Percentiles rank a stretch among this genome's conserved stretches.
Conservation (phyloP, 2,888 invertebrate species). For the Diabrotica balteata region DNA sequence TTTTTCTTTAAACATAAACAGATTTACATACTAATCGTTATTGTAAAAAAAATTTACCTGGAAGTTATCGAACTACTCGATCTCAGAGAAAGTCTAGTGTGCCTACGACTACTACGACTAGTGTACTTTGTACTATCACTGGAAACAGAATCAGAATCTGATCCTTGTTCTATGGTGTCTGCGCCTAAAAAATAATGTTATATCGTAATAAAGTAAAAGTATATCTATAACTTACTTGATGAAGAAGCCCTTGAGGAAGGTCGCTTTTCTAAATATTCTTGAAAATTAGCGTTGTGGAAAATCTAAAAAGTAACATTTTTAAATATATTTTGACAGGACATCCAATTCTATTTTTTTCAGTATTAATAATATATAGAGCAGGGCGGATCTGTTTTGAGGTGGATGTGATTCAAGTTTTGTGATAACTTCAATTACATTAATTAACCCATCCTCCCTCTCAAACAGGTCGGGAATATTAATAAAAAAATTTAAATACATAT, state of each 20-base stretch:
- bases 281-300: slow-evolving; percentile 45
- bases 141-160: slow-evolving; percentile 23
- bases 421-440: too few species aligned
- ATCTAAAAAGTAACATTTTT: slow-evolving; percentile 42
- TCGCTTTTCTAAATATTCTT: slow-evolving; percentile 34
- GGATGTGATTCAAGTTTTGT: too few species aligned
- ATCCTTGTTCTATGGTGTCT: slow-evolving; percentile 20
- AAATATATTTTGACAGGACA: background rate
- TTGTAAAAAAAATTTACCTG: slow-evolving; percentile 15
- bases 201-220: slow-evolving; percentile 8
- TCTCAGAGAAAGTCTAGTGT: slow-evolving; percentile 5
- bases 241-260: slow-evolving; percentile 20
- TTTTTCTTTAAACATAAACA: too few species aligned
- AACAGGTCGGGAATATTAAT: too few species aligned
- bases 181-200: slow-evolving; percentile 19
- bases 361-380: too few species aligned
- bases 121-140: slow-evolving; percentile 27
- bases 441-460: too few species aligned
- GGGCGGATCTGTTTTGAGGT: too few species aligned
- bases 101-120: slow-evolving; percentile 7
- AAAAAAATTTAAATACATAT: too few species aligned
- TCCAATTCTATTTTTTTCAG: too few species aligned
- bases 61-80: slow-evolving; percentile 14
- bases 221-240: slow-evolving; percentile 16
- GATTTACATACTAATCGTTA: background rate